Evolutionary conservation across 2,113 vertebrate species (phyloP), one percentile per base, ranked within the genome.

Genomic region (Vimba vimba): DNA sequence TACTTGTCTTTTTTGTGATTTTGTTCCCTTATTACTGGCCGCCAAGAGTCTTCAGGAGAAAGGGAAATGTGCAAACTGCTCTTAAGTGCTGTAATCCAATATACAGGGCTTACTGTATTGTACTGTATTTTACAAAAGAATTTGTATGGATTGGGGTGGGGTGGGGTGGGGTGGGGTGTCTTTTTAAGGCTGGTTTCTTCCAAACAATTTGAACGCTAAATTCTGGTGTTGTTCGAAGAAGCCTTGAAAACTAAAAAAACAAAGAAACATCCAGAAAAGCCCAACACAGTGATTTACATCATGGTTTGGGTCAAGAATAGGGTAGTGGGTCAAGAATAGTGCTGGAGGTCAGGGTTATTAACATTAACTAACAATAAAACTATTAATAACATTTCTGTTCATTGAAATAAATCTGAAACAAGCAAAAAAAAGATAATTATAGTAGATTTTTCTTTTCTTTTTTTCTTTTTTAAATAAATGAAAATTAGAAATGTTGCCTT

Each of bases 41-140:
- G 94, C 94, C 91, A 87, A 82, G 94, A 93, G 91, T 95, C 93
- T 93, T 92, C 86, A 90, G 92, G 95, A 95, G 91, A 94, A 95
- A 90, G 91, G 90, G 91, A 94, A 92, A 92, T 91, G 94, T 92
- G 55, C 74, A 91, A 93, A 87, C 90, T 91, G 92, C 83, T 87
- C 91, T 93, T 87, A 92, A 91, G 91, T 91, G 87, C 92, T 77
- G 86, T 94, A 94, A 94, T 94, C 93, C 91, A 90, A 92, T 89
- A 93, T 93, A 93, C 90, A 89, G 86, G 85, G 87, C 85, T 78
- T 87, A 90, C 74, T 45, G 83, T 87, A 88, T 66, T 89, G 90
- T 91, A 92, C 86, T 89, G 89, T 86, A 90, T 86, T 91, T 90
- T 91, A 83, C 86, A 87, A 77, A 77, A 79, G 84, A 86, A 89